Evolutionary conservation across 2,113 vertebrate genomes (phyloP).

Genomic region (Hippoglossus stenolepis): DNA sequence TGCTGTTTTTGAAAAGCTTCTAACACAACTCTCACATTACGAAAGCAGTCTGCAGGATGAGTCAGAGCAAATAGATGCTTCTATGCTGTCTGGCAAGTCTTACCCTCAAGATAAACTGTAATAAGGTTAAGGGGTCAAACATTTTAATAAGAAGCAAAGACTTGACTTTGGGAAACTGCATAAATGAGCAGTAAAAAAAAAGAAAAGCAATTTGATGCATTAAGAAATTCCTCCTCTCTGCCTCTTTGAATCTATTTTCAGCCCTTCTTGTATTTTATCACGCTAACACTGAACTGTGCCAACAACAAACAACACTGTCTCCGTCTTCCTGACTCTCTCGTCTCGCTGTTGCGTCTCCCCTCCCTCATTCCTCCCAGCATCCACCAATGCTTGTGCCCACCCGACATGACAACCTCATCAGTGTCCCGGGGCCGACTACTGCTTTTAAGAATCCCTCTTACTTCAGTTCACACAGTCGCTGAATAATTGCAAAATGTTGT

Average conservation of each 20-base stretch:
- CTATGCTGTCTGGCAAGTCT: not conserved
- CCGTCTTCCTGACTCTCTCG: not conserved
- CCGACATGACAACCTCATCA: slow-evolving; percentile 8
- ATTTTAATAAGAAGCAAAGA: slow-evolving; percentile 7
- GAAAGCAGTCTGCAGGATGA: slow-evolving; percentile 28
- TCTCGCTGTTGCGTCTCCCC: not conserved
- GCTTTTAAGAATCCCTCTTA: slow-evolving; percentile 53
- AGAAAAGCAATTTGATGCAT: not conserved
- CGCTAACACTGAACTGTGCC: not conserved
- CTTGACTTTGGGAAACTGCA: not conserved
- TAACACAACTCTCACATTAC: slow-evolving; percentile 8
- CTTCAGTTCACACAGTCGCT: slow-evolving; percentile 43
- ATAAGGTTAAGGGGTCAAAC: slow-evolving; percentile 4
- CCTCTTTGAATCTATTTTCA: not conserved
- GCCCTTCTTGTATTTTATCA: slow-evolving; percentile 1
- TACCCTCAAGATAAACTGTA: not conserved
- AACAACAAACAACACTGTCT: slow-evolving; percentile 19
- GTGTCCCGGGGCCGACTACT: slow-evolving; percentile 14
- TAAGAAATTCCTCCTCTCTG: not conserved
- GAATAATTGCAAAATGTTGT: slow-evolving; percentile 62
- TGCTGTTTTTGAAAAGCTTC: not conserved
- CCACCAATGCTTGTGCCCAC: slow-evolving; percentile 8
- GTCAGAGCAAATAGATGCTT: slow-evolving; percentile 4
- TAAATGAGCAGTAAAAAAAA: not conserved
- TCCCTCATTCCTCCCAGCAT: not conserved